Base-by-base conservation (phyloP, 2,113 vertebrate species). In the Anolis sagrei region DNA sequence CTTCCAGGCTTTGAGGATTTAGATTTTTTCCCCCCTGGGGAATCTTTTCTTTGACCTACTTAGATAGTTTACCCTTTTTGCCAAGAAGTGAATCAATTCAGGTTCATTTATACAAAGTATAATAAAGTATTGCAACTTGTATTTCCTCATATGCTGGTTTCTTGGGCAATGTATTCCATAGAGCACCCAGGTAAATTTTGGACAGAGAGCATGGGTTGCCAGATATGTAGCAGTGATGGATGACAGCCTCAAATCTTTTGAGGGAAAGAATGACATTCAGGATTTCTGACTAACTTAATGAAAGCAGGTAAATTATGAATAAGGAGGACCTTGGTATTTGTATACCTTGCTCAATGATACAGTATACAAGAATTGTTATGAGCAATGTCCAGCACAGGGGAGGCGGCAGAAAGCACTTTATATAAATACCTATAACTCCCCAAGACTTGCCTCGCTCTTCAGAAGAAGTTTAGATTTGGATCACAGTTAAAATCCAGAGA, bases 381-480 rank as follows among this genome's bases (percentile, higher is more conserved):
- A 70, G 34, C 39, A 44, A 44, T 44, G 39, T 44, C 39, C 39
- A 44, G 39, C 3, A 11, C 29, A 2, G 54, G 25, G 16, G 19
- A 32, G 32, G 48, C 73, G 25, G n/a, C 18, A 21, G 23, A 39
- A 16, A 62, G 72, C 32, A 25, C 62, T 72, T 85, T 79, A 79
- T 72, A 68, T 64, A 76, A 83, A 69, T 70, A 51, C 16, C 62
- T 18, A 44, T 39, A 79, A 79, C 73, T 83, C 51, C n/a, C 39
- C 54, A 25, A 78, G 27, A 36, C 23, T 5, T 32, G 68, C 51
- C 29, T 79, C 51, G 25, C 10, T 62, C 39, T 68, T 54, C 62
- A 69, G 51, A 76, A 77, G 44, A 62, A 6, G 49, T 72, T 49
- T 39, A n/a, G 78, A 77, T 86, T 83, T 79, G 84, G 54, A 90